These are phyloP conservation scores for Meiosimyza platycephala DNA, from an alignment of 2,888 invertebrate genomes.

Conservation along the genomic window DNA sequence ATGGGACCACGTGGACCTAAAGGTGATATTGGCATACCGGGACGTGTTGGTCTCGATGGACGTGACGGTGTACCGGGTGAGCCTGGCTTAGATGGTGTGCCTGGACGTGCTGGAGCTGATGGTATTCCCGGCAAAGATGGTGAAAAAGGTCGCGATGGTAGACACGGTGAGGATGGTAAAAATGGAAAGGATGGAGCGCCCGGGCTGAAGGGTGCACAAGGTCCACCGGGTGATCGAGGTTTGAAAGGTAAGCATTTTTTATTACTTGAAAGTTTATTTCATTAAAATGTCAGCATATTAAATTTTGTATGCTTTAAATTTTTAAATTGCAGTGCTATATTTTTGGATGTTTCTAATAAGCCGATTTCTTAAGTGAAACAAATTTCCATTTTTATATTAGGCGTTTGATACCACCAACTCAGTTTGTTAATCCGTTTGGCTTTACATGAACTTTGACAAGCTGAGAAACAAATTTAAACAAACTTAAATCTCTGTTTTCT, in stretches of 20 bases:
- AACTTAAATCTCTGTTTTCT: too few species aligned
- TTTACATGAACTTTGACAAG: too few species aligned
- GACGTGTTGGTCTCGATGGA: conserved; percentile 83
- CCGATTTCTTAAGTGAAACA: too few species aligned
- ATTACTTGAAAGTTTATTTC: too few species aligned
- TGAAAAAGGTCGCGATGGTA: conserved; percentile 72
- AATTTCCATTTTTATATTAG: too few species aligned
- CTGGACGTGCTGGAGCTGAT: conserved; percentile 86
- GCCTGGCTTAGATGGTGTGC: conserved; percentile 84
- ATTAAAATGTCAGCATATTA: too few species aligned
- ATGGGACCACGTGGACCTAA: conserved; percentile 64
- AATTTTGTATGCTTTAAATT: too few species aligned
- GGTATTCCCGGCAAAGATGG: conserved; percentile 83
- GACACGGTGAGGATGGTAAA: conserved; percentile 71
- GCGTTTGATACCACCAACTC: too few species aligned
- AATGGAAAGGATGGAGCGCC: conserved; percentile 73
- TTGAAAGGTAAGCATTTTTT: conserved; percentile 70
- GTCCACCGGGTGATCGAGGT: conserved; percentile 79
- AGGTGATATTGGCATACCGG: conserved; percentile 73
- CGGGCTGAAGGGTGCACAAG: conserved; percentile 77
- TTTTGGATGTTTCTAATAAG: too few species aligned
- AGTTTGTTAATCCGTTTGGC: too few species aligned
- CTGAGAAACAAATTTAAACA: too few species aligned
- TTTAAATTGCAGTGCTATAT: too few species aligned
- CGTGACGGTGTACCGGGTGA: conserved; percentile 91